Evolutionary conservation across 2,888 invertebrate species (phyloP).

Genomic region (Eurytoma adleriae): DNA sequence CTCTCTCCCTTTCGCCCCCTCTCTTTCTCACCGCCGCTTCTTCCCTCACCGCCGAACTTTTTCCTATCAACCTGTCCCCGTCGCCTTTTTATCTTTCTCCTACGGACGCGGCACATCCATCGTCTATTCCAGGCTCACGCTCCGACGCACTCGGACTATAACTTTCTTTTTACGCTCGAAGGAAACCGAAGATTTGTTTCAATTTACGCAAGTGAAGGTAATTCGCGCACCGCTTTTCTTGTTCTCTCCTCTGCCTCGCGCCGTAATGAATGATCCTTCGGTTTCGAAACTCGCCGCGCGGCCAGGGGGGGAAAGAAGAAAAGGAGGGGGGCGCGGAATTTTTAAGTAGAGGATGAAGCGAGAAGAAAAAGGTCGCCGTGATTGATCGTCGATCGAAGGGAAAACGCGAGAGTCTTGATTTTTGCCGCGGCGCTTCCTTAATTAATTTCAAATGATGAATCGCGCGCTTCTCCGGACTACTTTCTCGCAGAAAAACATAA

Average conservation of each 20-base stretch:
- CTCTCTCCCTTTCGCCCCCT: background rate
- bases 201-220: conserved; percentile 60
- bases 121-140: conserved; percentile 59
- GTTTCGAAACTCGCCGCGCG: background rate
- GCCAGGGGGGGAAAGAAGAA: no score
- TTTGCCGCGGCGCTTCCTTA: conserved; percentile 31
- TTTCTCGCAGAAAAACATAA: background rate
- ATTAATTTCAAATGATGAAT: conserved; percentile 47
- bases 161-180: conserved; percentile 59
- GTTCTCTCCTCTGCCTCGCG: background rate
- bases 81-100: conserved; percentile 7
- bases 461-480: background rate
- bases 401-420: conserved; percentile 17
- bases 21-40: background rate
- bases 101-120: conserved; percentile 56
- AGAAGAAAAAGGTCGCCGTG: conserved; percentile 19
- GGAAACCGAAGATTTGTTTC: conserved; percentile 60
- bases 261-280: conserved; percentile 36
- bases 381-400: conserved; percentile 24
- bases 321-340: conserved; percentile 3
- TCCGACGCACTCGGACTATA: conserved; percentile 57
- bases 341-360: conserved; percentile 29
- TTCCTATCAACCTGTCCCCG: conserved; percentile 4
- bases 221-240: conserved; percentile 50
- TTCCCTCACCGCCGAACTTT: background rate